Percentiles rank a stretch among this genome's conserved stretches.
Conservation (phyloP, 2,888 invertebrate species). For the Thera obeliscata region DNA sequence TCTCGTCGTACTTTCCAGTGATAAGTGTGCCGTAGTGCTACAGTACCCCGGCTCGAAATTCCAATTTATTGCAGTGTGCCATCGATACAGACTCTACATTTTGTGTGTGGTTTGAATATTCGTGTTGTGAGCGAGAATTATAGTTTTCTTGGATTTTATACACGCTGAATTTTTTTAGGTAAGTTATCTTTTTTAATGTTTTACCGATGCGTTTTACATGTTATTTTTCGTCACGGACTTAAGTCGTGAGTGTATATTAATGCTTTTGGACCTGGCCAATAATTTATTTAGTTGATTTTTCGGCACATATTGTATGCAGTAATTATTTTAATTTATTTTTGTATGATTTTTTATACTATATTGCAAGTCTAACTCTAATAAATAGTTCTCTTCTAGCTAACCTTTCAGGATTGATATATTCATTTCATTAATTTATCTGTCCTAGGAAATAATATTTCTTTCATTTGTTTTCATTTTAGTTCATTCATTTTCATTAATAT, state of each 20-base stretch:
- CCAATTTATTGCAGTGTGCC: slow-evolving; percentile 11
- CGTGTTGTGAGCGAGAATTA: slow-evolving; percentile 12
- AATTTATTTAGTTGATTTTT: no score
- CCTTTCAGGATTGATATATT: no score
- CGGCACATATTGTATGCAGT: no score
- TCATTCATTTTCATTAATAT: slow-evolving; percentile 5
- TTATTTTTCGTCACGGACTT: background rate
- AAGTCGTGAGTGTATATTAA: no score
- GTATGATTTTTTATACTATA: no score
- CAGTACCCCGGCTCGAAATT: slow-evolving; percentile 5
- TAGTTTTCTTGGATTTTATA: slow-evolving; percentile 5
- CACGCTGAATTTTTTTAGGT: slow-evolving; percentile 5
- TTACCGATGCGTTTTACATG: background rate
- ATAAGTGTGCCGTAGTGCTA: slow-evolving; percentile 28
- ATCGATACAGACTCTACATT: slow-evolving; percentile 7
- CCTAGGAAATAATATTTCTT: background rate
- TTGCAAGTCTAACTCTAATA: no score
- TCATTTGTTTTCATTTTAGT: background rate
- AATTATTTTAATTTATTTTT: no score
- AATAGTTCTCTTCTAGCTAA: no score
- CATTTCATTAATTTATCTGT: background rate
- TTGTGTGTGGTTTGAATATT: slow-evolving; percentile 9
- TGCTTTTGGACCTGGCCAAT: no score
- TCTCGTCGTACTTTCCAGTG: slow-evolving; percentile 33
- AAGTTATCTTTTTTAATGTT: background rate